Conservation (phyloP, 2,113 vertebrate species). For the Anthoscopus minutus region DNA sequence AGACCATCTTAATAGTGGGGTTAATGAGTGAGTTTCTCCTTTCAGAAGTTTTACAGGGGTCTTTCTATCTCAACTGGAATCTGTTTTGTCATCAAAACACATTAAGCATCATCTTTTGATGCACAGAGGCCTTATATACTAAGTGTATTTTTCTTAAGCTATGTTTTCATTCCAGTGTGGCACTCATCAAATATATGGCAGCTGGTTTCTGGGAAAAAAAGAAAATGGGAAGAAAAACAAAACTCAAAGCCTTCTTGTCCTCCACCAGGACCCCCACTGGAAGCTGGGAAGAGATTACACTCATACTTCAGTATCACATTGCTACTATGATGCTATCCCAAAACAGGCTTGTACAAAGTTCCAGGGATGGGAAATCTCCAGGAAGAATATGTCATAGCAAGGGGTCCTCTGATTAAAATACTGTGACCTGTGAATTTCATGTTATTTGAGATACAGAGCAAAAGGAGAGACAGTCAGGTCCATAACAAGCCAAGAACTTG, state of each 20-base stretch:
- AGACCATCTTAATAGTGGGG: neutral
- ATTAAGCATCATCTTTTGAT: neutral
- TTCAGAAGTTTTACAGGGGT: neutral
- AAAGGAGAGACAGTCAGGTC: neutral
- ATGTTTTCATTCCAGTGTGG: neutral
- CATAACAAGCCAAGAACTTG: neutral
- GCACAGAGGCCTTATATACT: neutral
- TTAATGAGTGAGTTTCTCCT: neutral
- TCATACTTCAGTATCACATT: neutral
- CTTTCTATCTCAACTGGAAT: neutral
- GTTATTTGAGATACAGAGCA: neutral
- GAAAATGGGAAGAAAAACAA: neutral
- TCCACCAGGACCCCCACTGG: neutral
- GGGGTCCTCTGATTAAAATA: neutral
- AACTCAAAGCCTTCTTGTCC: neutral
- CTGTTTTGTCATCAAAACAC: neutral
- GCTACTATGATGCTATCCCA: rapidly evolving
- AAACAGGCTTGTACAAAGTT: neutral
- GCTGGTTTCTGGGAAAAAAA: neutral
- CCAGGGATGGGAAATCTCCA: neutral
- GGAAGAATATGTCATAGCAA: neutral
- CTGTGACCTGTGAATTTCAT: neutral
- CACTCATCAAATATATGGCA: neutral
- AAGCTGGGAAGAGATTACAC: neutral
- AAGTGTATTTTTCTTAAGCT: neutral